Evolutionary conservation across 2,113 vertebrate genomes (phyloP).

Genomic region (Haemorhous mexicanus): DNA sequence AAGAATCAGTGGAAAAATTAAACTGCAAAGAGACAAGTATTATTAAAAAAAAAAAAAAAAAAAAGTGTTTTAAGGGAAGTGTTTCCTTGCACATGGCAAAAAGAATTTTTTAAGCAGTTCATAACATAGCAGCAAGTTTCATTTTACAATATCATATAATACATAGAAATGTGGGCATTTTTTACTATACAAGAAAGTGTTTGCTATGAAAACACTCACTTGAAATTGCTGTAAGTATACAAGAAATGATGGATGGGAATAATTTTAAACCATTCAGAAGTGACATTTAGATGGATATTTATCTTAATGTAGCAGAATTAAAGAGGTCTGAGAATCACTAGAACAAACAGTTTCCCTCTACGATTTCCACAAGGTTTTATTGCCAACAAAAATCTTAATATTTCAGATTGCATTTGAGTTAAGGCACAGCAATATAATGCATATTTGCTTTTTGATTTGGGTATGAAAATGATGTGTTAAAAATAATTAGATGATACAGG

Average conservation of each 20-base stretch:
- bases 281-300: conserved; percentile 29
- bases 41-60: background rate
- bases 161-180: fast-evolving
- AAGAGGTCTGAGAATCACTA: background rate
- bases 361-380: background rate
- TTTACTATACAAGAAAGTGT: background rate
- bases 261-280: background rate
- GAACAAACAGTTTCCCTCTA: background rate
- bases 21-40: background rate
- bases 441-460: background rate
- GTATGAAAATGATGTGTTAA: background rate
- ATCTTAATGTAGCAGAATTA: conserved; percentile 18
- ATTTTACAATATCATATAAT: background rate
- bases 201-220: background rate
- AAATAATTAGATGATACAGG: background rate
- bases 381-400: background rate
- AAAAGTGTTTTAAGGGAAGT: background rate
- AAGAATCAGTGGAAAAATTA: background rate
- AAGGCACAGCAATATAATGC: background rate
- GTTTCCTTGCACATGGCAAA: background rate
- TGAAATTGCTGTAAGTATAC: background rate
- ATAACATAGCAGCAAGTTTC: background rate
- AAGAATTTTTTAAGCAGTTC: background rate
- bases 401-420: background rate
- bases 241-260: background rate